Percentiles rank a stretch among this genome's conserved stretches.
phyloP scores from a whole-genome alignment of 1,140 invertebrate species.

The Notospermus geniculatus region DNA sequence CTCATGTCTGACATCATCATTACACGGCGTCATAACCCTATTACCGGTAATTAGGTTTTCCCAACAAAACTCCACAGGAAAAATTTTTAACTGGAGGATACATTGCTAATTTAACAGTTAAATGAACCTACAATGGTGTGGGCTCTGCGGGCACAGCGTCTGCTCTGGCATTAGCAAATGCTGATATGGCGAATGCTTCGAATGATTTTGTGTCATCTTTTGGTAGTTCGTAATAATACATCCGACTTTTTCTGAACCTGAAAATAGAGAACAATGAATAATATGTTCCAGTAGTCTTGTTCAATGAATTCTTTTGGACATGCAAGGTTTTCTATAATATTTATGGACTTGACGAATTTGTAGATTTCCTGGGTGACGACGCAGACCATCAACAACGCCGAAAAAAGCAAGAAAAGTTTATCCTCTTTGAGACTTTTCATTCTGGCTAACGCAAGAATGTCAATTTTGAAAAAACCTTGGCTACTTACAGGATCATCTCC shows the following conservation, averaged over 20 bases:
- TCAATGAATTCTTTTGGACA: neutral
- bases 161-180: conserved; percentile 74
- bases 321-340: neutral
- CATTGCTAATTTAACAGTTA: no score
- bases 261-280: conserved; percentile 38
- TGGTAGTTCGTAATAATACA: conserved; percentile 76
- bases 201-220: conserved; percentile 75
- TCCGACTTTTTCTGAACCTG: conserved; percentile 80
- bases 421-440: neutral
- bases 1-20: no score
- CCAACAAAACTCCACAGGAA: no score
- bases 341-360: neutral
- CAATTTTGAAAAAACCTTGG: conserved; percentile 27
- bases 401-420: conserved; percentile 14
- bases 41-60: no score
- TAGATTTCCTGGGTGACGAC: neutral
- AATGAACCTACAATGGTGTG: conserved; percentile 40
- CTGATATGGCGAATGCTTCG: conserved; percentile 74
- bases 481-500: conserved; percentile 76
- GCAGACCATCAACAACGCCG: neutral
- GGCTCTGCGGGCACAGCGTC: conserved; percentile 64
- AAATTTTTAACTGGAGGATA: no score
- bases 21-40: no score
- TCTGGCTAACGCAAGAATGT: conserved; percentile 8
- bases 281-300: neutral